Base-by-base conservation (phyloP, 2,797 vertebrate species). In the Pseudomugil gertrudae region DNA sequence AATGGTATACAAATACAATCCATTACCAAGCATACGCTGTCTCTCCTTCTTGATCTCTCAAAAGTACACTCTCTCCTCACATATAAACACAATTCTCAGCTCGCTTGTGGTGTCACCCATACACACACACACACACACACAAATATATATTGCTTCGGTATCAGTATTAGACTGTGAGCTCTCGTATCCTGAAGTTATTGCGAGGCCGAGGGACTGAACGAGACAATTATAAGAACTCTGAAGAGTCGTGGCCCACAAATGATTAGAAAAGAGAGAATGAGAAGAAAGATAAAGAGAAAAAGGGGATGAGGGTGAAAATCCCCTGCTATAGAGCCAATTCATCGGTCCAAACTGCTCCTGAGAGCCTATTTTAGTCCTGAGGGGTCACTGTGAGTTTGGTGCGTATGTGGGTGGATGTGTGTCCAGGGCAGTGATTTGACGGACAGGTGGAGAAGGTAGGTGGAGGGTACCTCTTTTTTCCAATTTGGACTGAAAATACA, bases 341-440 rank as follows among this genome's bases (percentile, higher is more conserved):
- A 91, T 88, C 14, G 82, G 92, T 86, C 90, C 95, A 95, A 95
- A 95, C 94, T 90, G 92, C 94, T 95, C 92, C 92, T 92, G 91
- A 95, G 93, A 96, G 94, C 94, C 95, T 94, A 93, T 95, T 95
- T 85, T 92, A 93, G 95, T 94, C 93, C 92, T 93, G 78, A n/a
- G 59, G 90, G 94, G 95, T 95, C 92, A 93, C 85, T 86, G 89
- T 88, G 94, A 93, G 91, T 87, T 84, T 26, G 30, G 93, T 75
- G 66, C 56, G 73, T 61, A 57, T 48, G 54, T 38, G 61, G 21
- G 65, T 53, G 57, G 36, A 63, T 68, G 76, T 78, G 68, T 78
- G 77, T 81, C 72, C 65, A 2, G 36, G 58, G 48, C 63, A 80
- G 70, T 65, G 75, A 85, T 81, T 81, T 89, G 83, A 89, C 79